Evolutionary conservation across 2,797 vertebrate species (phyloP).

Genomic region (Neoniphon sammara): DNA sequence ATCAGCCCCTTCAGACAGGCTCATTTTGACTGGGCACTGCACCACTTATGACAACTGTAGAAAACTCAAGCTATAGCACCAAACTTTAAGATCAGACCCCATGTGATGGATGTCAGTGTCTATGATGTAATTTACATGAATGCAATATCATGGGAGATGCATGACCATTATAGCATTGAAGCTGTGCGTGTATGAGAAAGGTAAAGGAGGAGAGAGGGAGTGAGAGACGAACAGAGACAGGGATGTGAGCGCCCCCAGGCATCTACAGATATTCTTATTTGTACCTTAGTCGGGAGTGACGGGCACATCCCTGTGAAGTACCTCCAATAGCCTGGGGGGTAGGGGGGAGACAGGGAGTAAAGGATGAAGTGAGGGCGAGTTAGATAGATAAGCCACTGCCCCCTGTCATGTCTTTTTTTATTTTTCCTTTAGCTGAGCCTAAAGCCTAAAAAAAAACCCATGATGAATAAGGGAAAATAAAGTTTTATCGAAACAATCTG

Average conservation of each 20-base stretch:
- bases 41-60: too few relatives aligned
- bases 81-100: neutral
- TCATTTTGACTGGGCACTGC: too few relatives aligned
- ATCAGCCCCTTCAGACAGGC: too few relatives aligned
- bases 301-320: slow-evolving; percentile 20
- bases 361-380: neutral
- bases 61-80: neutral
- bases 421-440: neutral
- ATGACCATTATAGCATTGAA: neutral
- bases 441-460: neutral
- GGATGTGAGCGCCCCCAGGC: neutral
- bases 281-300: slow-evolving; percentile 24
- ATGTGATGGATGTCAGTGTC: neutral
- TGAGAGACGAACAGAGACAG: neutral
- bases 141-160: neutral
- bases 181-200: slow-evolving; percentile 7
- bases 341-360: neutral
- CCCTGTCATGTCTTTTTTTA: neutral
- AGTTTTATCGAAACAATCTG: slow-evolving; percentile 7
- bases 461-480: slow-evolving; percentile 13
- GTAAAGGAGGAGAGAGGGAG: slow-evolving; percentile 2
- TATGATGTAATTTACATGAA: neutral
- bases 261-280: slow-evolving; percentile 12
- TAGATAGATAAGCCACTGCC: neutral
- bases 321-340: slow-evolving; percentile 24